These are phyloP conservation scores for Syrmaticus mikado DNA, from an alignment of 2,113 vertebrate species.

Conservation along the genomic window DNA sequence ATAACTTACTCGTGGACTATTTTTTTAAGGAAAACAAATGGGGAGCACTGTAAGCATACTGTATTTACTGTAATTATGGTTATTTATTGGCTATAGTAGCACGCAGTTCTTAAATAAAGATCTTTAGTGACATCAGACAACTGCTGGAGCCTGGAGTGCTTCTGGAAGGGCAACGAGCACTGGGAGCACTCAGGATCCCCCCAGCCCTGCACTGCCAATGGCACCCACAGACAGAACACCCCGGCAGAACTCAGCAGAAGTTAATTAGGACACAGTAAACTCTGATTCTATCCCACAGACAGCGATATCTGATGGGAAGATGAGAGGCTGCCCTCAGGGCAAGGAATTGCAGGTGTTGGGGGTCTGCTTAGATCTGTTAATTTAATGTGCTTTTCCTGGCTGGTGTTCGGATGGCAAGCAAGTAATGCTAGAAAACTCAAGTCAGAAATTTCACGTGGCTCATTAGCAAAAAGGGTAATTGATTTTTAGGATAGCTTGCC, in stretches of 20 bases:
- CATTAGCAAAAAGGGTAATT: neutral
- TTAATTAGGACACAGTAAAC: neutral
- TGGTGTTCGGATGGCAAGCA: neutral
- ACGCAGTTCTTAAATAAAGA: constrained; percentile 76
- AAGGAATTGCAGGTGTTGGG: neutral
- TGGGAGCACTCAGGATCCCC: neutral
- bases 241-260: neutral
- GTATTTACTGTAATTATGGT: constrained; percentile 44
- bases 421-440: neutral
- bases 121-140: constrained; percentile 27
- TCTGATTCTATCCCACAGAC: neutral
- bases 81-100: constrained; percentile 69
- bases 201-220: neutral
- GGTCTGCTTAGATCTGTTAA: neutral
- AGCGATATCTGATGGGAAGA: neutral
- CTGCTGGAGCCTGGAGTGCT: neutral
- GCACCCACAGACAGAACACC: fast-evolving
- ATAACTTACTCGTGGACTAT: neutral
- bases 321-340: neutral
- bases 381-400: neutral
- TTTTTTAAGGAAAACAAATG: neutral
- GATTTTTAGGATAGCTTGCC: neutral
- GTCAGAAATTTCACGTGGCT: neutral
- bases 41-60: neutral
- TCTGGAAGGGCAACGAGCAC: neutral